A percentile compares a stretch with the other conserved stretches of the same genome.
Evolutionary conservation across 2,888 invertebrate species (phyloP).

Genomic region (Trichogramma dendrolimi): DNA sequence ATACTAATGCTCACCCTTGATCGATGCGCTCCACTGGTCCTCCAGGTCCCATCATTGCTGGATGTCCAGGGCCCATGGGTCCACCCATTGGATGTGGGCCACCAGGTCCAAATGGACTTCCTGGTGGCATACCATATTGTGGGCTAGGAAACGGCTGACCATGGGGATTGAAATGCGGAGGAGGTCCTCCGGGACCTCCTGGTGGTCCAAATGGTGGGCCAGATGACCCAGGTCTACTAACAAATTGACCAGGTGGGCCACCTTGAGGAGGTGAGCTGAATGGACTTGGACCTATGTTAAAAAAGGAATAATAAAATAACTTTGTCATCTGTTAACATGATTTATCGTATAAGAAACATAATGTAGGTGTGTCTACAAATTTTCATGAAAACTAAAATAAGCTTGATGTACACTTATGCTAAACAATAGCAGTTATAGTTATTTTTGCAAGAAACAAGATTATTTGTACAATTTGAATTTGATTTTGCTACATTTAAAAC

Average conservation of each 20-base stretch:
- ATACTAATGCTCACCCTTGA: slow-evolving; percentile 61
- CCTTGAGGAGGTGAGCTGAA: slow-evolving; percentile 68
- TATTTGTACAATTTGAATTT: too few species aligned
- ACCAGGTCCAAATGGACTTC: slow-evolving; percentile 68
- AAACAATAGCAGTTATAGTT: too few species aligned
- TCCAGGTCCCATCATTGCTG: slow-evolving; percentile 64
- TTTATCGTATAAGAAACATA: too few species aligned
- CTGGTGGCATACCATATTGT: slow-evolving; percentile 68
- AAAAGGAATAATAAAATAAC: not conserved
- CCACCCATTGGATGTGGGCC: slow-evolving; percentile 60
- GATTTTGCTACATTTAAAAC: too few species aligned
- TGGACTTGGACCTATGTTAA: slow-evolving; percentile 58
- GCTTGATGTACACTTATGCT: too few species aligned
- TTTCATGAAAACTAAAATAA: too few species aligned
- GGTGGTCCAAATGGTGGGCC: slow-evolving; percentile 71
- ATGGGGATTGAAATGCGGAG: slow-evolving; percentile 63
- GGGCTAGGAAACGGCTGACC: slow-evolving; percentile 62
- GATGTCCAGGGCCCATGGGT: slow-evolving; percentile 62
- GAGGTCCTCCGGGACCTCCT: slow-evolving; percentile 52
- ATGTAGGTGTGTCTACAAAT: too few species aligned
- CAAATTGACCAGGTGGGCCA: slow-evolving; percentile 59
- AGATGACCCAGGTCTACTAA: slow-evolving; percentile 64
- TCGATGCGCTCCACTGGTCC: slow-evolving; percentile 80
- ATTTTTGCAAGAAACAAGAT: too few species aligned
- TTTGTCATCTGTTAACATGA: too few species aligned